A percentile compares a stretch with the other conserved stretches of the same genome.
Conservation (phyloP, 1,140 invertebrate species). For the Drosophila busckii region DNA sequence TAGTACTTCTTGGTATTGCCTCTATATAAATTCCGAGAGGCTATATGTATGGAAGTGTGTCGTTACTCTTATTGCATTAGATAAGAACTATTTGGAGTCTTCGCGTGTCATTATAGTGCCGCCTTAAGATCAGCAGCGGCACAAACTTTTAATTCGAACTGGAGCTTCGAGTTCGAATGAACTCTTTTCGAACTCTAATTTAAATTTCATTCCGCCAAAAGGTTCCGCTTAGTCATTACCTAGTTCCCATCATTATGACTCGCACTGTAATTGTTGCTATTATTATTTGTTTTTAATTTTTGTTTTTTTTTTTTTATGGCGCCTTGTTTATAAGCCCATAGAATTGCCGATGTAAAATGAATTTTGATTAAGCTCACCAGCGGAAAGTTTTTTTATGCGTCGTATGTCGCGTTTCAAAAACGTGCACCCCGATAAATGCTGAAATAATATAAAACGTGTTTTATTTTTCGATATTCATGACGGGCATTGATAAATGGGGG, state of each 20-base stretch:
- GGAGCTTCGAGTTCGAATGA: too few relatives aligned
- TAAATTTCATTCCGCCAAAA: too few relatives aligned
- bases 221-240: conserved; percentile 18
- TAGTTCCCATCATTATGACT: conserved; percentile 9
- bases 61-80: conserved; percentile 62
- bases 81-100: conserved; percentile 35
- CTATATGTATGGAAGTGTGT: conserved; percentile 40
- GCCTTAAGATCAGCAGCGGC: conserved; percentile 8
- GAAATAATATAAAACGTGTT: conserved; percentile 46
- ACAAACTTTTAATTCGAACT: too few relatives aligned
- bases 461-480: conserved; percentile 40
- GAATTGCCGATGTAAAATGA: conserved; percentile 21
- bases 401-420: conserved; percentile 52
- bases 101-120: not conserved
- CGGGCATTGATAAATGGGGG: conserved; percentile 45
- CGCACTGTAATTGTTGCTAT: not conserved
- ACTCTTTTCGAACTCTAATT: too few relatives aligned
- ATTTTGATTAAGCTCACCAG: conserved; percentile 60
- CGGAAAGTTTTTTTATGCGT: conserved; percentile 58
- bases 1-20: conserved; percentile 54
- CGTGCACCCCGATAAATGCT: conserved; percentile 46
- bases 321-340: conserved; percentile 10
- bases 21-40: conserved; percentile 61
- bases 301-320: conserved; percentile 28
- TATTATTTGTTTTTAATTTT: conserved; percentile 13